phyloP scores from a whole-genome alignment of 2,888 invertebrate genomes.

The Drosophila acutilabella region DNA sequence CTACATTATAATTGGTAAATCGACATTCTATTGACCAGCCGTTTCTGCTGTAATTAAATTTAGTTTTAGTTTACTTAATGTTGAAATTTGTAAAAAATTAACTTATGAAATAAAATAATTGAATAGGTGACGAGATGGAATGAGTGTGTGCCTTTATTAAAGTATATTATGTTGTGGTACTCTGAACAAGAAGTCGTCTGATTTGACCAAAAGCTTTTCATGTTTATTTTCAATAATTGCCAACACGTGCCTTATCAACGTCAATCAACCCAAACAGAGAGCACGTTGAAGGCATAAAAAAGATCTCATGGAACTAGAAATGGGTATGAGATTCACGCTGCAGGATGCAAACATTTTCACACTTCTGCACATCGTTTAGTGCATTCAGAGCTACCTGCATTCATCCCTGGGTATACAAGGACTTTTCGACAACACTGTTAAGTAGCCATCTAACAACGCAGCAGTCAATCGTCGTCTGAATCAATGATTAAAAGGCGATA shows the following conservation, averaged over 20 bases:
- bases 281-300: neutral
- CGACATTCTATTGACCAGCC: no score
- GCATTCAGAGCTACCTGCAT: constrained; percentile 73
- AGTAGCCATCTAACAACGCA: constrained; percentile 68
- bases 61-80: no score
- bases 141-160: neutral
- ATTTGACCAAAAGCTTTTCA: constrained; percentile 59
- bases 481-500: constrained; percentile 63
- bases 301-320: neutral
- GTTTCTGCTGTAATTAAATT: no score
- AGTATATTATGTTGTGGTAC: constrained; percentile 26
- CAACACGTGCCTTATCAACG: constrained; percentile 83
- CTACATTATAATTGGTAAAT: no score
- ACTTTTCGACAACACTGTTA: constrained; percentile 41
- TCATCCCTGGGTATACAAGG: constrained; percentile 15
- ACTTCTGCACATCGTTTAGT: constrained; percentile 71
- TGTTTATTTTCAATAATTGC: constrained; percentile 81
- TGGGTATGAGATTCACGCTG: constrained; percentile 13
- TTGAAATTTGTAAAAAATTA: no score
- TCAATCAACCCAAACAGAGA: constrained; percentile 71
- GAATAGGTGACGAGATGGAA: no score
- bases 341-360: constrained; percentile 66
- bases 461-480: constrained; percentile 55
- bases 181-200: constrained; percentile 54
- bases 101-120: neutral